phyloP scores from a whole-genome alignment of 35 echinoderm and acorn worm species.

The Holothuria glaberrima region DNA sequence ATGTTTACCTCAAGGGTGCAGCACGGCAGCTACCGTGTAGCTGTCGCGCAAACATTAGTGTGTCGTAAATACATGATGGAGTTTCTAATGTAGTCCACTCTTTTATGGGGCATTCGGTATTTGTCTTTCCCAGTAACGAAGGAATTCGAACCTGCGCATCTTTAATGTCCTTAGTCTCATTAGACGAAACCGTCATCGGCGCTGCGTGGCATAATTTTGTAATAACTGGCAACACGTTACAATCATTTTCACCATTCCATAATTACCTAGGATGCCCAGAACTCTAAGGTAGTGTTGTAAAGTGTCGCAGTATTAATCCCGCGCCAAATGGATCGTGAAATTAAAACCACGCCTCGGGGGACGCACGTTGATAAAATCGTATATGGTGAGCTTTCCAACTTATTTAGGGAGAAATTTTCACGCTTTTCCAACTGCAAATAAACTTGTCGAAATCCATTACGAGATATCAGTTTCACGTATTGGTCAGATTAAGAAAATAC shows the following conservation, averaged over 20 bases:
- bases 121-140: not conserved
- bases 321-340: constrained; percentile 52
- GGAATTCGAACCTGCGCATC: constrained; percentile 24
- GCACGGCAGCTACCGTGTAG: too few species aligned
- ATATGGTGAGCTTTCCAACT: constrained; percentile 26
- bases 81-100: too few species aligned
- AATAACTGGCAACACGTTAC: constrained; percentile 54
- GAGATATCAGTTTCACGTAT: constrained; percentile 22
- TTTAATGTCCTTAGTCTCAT: constrained; percentile 10
- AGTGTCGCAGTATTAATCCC: constrained; percentile 56
- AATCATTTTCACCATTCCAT: constrained; percentile 38
- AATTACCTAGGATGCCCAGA: constrained; percentile 40
- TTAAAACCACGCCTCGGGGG: constrained; percentile 48
- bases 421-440: constrained; percentile 54
- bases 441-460: constrained; percentile 54
- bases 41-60: too few species aligned
- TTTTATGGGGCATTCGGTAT: too few species aligned
- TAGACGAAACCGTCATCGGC: not conserved
- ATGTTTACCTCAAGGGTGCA: too few species aligned
- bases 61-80: too few species aligned
- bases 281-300: constrained; percentile 33
- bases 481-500: constrained; percentile 31
- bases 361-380: constrained; percentile 48
- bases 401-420: constrained; percentile 43
- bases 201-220: constrained; percentile 50